Percentiles rank a stretch among this genome's conserved stretches.
phyloP scores from a whole-genome alignment of 2,797 vertebrate species.

The Miichthys miiuy region DNA sequence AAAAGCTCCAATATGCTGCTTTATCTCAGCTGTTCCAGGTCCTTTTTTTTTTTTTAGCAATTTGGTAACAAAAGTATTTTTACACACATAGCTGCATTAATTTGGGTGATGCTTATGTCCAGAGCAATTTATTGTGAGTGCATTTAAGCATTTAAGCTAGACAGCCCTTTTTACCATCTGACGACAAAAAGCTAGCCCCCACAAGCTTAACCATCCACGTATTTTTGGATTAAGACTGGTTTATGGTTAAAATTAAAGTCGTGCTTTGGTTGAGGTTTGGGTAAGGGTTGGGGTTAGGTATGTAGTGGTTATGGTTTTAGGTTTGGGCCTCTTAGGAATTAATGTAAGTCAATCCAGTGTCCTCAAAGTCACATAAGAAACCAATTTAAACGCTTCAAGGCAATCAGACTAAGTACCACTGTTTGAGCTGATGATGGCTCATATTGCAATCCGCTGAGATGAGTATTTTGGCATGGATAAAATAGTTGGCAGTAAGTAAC shows the following conservation, averaged over 20 bases:
- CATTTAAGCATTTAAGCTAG: background rate
- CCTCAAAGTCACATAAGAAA: constrained; percentile 15
- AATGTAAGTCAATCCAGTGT: background rate
- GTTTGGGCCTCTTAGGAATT: background rate
- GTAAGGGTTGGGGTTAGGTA: constrained; percentile 1
- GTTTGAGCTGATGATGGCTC: background rate
- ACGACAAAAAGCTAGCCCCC: background rate
- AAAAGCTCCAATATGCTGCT: constrained; percentile 36
- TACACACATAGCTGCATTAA: background rate
- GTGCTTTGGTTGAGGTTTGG: constrained; percentile 20
- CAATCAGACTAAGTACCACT: constrained; percentile 4
- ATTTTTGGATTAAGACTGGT: constrained; percentile 15
- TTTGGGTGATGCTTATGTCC: background rate
- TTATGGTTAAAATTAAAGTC: constrained; percentile 27
- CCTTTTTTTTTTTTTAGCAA: background rate
- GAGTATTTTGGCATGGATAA: background rate
- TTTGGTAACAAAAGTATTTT: background rate
- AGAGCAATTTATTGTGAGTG: background rate
- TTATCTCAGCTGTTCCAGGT: constrained; percentile 31
- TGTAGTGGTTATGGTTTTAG: constrained; percentile 18
- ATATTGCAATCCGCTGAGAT: background rate
- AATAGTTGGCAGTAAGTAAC: background rate
- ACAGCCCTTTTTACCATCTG: background rate
- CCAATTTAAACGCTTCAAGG: constrained; percentile 4
- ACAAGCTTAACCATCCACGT: constrained; percentile 4